Base-by-base conservation (phyloP, 2,888 invertebrate genomes). In the Nebria brevicollis region DNA sequence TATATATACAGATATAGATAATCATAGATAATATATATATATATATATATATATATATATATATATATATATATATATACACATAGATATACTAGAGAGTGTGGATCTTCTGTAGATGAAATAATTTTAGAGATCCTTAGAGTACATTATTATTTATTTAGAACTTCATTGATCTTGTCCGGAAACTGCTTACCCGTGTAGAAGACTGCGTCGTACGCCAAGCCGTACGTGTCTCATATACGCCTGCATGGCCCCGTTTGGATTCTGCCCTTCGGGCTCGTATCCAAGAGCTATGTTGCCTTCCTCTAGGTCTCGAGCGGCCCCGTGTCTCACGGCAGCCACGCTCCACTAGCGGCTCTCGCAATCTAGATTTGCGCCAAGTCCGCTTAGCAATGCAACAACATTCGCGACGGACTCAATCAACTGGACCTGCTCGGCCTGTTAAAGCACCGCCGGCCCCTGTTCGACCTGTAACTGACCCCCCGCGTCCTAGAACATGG, bases 161-260 rank as follows among this genome's bases (percentile, higher is more conserved):
- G 86, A 85, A 85, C 76, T 86, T 86, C 83, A 86, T 87, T 20
- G 89, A 89, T 84, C 84, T 95, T 82, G 88, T 95, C 75, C 91
- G 91, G 81, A 92, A 93, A 82, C 90, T 95, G 79, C 91, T 93
- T 79, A 89, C 90, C n/a, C 92, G 93, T 72, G 91, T 94, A 43
- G 95, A 95, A 86, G 93, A 93, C 83, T 93, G 94, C 85, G 89
- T 95, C 72, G 92, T 94, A 8, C 91, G 94, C 26, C 94, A 95
- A 86, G 94, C 95, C 25, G 90, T 92, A 5, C 89, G 93, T 25
- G 92, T 93, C 3, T 92, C 92, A 84, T 90, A 93, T 43, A 92
- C 93, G 10, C 91, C 92, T 6, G 91, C 93, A 0, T 94, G 94
- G 94, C 88, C 92, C 66, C 91, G 93, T 85, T 91, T 94, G 91